Evolutionary conservation across 2,113 vertebrate species (phyloP).

Genomic region (Gorsachius goisagi): DNA sequence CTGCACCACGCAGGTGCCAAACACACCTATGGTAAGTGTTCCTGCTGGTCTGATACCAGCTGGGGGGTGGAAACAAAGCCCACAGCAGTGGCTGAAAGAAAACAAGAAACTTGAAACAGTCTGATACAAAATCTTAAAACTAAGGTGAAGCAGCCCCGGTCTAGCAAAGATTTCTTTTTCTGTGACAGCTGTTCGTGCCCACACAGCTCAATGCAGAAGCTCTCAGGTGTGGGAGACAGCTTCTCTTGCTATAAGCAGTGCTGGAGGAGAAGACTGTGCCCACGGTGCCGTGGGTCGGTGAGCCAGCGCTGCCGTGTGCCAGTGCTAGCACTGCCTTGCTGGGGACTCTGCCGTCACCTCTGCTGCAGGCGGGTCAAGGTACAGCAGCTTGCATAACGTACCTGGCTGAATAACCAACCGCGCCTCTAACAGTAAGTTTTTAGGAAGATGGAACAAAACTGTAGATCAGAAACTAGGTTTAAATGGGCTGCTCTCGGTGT

Average conservation of each 20-base stretch:
- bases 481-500: neutral
- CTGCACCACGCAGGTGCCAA: fast-evolving
- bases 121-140: neutral
- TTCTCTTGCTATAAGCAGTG: fast-evolving
- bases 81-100: neutral
- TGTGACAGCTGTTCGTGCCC: neutral
- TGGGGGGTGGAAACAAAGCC: fast-evolving
- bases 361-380: fast-evolving
- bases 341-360: neutral
- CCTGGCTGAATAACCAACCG: neutral
- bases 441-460: neutral
- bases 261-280: neutral
- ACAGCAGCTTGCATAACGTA: fast-evolving
- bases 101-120: neutral
- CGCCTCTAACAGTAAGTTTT: too few species aligned
- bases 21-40: fast-evolving
- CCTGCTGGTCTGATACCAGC: fast-evolving
- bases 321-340: fast-evolving
- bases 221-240: neutral
- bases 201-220: neutral
- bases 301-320: fast-evolving
- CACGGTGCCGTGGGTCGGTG: neutral
- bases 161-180: neutral
- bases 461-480: neutral
- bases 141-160: neutral